Evolutionary conservation across 2,113 vertebrate species (phyloP).

Genomic region (Pygoscelis adeliae): DNA sequence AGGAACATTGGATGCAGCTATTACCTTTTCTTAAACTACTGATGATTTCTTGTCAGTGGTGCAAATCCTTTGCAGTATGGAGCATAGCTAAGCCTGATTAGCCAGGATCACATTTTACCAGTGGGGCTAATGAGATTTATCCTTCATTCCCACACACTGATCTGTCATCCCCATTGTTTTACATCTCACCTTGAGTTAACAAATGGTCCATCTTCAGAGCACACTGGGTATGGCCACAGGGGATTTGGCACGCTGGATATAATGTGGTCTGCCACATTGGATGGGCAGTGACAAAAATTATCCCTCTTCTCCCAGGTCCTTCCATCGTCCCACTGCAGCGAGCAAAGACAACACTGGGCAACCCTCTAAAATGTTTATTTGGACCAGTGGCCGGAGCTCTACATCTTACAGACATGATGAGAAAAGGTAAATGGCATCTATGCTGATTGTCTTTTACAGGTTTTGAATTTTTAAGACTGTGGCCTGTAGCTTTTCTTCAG

Average conservation of each 20-base stretch:
- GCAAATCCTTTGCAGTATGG: not conserved
- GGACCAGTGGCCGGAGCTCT: constrained; percentile 85
- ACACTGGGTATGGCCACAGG: not conserved
- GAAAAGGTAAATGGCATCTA: constrained; percentile 81
- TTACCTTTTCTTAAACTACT: not conserved
- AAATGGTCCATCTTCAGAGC: not conserved
- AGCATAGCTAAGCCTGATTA: not conserved
- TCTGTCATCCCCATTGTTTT: not conserved
- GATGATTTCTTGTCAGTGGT: not conserved
- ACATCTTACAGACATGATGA: constrained; percentile 81
- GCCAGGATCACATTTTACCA: not conserved
- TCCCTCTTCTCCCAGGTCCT: constrained; percentile 81
- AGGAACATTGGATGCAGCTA: not conserved
- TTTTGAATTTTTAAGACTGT: not conserved
- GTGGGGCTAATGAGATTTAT: not conserved
- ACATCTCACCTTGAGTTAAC: not conserved
- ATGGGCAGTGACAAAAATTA: constrained; percentile 43
- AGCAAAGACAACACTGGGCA: constrained; percentile 73
- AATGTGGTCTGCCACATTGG: not conserved
- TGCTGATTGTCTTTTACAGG: not conserved
- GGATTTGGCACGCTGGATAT: not conserved
- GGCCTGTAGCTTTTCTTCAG: not conserved
- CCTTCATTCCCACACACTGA: not conserved
- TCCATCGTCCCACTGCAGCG: constrained; percentile 71
- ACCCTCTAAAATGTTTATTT: constrained; percentile 91